Evolutionary conservation across 2,113 vertebrate species (phyloP), one percentile per base, ranked within the genome.

Genomic region (Phrynocephalus versicolor): DNA sequence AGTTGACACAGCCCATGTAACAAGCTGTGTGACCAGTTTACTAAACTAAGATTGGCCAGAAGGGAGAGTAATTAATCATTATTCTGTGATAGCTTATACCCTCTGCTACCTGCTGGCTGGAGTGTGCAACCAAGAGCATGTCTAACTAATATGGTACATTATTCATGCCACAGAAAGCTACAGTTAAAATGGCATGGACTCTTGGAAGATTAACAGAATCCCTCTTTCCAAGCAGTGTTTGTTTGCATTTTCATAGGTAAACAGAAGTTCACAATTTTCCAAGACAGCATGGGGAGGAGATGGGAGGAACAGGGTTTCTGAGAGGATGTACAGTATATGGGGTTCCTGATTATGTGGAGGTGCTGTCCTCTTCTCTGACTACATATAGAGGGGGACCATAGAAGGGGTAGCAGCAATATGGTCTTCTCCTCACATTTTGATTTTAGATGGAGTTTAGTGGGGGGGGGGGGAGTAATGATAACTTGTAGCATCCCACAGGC

Each of bases 1-100:
- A 94, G 91, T 90, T 88, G 88, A 91, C 84, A 87, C 78, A 87
- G 91, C 80, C 89, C 87, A 89, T 39, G 39, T 86, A 89, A 88
- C 84, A 75, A 0, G 12, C 78, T 91, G 88, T 95, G 94, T 93
- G 94, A 94, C 89, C 93, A 84, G 90, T 92, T 94, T 90, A 89
- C 88, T 91, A 94, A 96, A 88, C 87, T 81, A 80, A 33, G 27
- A 90, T 93, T 90, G 90, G 92, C 88, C 87, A 91, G 89, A 85
- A 93, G 83, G 88, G 72, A 67, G 16, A 85, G 89, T 88, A 94
- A 96, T 91, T 94, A 92, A 93, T 94, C 93, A 94, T 89, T 90
- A 91, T 90, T 95, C 92, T 91, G 79, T 87, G 86, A 84, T 35
- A 91, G 86, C 65, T 6, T 64, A 83, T 89, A 88, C 89, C 76